phyloP scores from a whole-genome alignment of 2,888 invertebrate genomes.

The Platycnemis pennipes region DNA sequence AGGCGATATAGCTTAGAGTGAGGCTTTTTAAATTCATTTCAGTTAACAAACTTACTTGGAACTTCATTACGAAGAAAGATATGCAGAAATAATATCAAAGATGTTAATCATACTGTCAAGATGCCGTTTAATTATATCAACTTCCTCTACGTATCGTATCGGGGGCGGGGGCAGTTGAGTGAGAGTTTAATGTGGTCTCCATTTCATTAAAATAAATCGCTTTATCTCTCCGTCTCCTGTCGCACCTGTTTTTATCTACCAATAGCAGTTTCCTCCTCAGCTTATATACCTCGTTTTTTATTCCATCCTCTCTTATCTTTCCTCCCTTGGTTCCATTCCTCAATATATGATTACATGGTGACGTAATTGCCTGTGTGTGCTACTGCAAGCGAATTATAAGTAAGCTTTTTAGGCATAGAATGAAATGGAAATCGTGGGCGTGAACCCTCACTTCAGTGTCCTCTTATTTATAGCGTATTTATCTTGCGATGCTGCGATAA shows the following conservation, averaged over 20 bases:
- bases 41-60: too few relatives aligned
- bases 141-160: neutral
- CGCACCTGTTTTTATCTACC: neutral
- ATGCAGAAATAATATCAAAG: too few relatives aligned
- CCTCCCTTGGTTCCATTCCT: neutral
- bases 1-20: too few relatives aligned
- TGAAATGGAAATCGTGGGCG: neutral
- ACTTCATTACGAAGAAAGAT: too few relatives aligned
- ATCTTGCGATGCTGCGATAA: conserved; percentile 6
- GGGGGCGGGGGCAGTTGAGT: neutral
- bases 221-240: neutral
- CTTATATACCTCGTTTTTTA: neutral
- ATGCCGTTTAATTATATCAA: neutral
- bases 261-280: neutral
- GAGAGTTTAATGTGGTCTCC: neutral
- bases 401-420: neutral
- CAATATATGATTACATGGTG: neutral
- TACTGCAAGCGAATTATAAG: neutral
- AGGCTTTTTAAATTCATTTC: too few relatives aligned
- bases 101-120: neutral
- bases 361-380: neutral
- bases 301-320: neutral
- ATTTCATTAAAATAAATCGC: neutral
- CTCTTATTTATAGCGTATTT: neutral
- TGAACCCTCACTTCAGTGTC: neutral